Percentiles rank a stretch among this genome's conserved stretches.
phyloP scores from a whole-genome alignment of 1,140 invertebrate species.

The Drosophila nigrodunni region DNA sequence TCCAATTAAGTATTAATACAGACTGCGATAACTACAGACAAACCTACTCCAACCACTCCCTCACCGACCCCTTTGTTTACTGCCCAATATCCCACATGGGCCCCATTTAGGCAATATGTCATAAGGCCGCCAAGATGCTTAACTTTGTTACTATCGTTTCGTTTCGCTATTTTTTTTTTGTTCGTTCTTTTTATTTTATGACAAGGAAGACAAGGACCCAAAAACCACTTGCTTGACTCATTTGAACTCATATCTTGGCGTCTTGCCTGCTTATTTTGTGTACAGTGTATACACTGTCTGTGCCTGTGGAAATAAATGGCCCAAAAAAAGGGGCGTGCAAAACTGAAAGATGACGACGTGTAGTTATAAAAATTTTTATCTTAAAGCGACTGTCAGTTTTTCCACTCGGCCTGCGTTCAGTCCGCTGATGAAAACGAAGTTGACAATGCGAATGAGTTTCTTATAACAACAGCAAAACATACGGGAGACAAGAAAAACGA shows the following conservation, averaged over 20 bases:
- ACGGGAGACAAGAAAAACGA: no score
- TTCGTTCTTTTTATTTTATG: constrained; percentile 50
- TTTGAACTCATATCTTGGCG: background rate
- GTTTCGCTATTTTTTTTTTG: constrained; percentile 5
- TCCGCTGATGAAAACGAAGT: constrained; percentile 78
- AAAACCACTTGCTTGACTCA: background rate
- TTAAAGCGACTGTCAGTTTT: constrained; percentile 75
- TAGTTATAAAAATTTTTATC: constrained; percentile 79
- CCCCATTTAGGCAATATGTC: constrained; percentile 77
- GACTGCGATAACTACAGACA: constrained; percentile 26
- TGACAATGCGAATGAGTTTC: constrained; percentile 82
- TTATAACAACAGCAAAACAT: constrained; percentile 67
- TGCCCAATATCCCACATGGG: constrained; percentile 68
- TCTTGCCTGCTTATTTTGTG: background rate
- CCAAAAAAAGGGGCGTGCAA: constrained; percentile 63
- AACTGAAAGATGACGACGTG: constrained; percentile 60
- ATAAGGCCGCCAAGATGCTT: constrained; percentile 77
- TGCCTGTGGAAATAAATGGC: constrained; percentile 62
- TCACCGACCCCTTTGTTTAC: constrained; percentile 4
- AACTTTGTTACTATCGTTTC: constrained; percentile 58
- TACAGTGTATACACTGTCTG: no score
- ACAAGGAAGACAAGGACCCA: constrained; percentile 55
- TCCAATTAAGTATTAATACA: constrained; percentile 57
- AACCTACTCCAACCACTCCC: background rate
- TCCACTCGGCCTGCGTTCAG: constrained; percentile 21